Evolutionary conservation across 2,113 vertebrate species (phyloP).

Genomic region (Neoarius graeffei): DNA sequence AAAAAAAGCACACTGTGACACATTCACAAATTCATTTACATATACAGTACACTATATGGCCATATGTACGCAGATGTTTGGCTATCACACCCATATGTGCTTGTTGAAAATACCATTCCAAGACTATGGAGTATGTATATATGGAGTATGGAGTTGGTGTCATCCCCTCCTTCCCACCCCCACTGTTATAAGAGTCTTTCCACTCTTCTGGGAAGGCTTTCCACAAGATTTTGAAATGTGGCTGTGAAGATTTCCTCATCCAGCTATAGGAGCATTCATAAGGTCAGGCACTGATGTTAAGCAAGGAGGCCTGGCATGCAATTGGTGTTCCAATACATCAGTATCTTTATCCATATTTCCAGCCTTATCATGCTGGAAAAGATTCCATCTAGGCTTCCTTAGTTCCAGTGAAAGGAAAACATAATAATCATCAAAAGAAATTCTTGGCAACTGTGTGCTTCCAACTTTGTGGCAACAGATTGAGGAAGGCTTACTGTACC

Average conservation of each 20-base stretch:
- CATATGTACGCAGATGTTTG: neutral
- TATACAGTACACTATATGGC: neutral
- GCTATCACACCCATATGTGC: neutral
- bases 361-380: neutral
- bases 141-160: neutral
- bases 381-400: neutral
- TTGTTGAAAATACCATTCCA: neutral
- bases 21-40: neutral
- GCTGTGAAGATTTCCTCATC: neutral
- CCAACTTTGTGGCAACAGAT: neutral
- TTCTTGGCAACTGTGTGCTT: neutral
- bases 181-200: neutral
- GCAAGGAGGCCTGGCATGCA: neutral
- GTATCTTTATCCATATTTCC: too few species aligned
- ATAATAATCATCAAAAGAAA: neutral
- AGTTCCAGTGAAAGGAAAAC: neutral
- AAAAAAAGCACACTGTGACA: too few species aligned
- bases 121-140: neutral
- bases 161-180: too few species aligned
- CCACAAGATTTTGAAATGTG: neutral
- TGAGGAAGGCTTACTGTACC: neutral
- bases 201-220: neutral
- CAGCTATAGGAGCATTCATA: neutral
- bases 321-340: neutral
- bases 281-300: neutral